Percentiles rank a stretch among this genome's conserved stretches.
Evolutionary conservation across 2,797 vertebrate species (phyloP).

Genomic region (Malurus leucopterus): DNA sequence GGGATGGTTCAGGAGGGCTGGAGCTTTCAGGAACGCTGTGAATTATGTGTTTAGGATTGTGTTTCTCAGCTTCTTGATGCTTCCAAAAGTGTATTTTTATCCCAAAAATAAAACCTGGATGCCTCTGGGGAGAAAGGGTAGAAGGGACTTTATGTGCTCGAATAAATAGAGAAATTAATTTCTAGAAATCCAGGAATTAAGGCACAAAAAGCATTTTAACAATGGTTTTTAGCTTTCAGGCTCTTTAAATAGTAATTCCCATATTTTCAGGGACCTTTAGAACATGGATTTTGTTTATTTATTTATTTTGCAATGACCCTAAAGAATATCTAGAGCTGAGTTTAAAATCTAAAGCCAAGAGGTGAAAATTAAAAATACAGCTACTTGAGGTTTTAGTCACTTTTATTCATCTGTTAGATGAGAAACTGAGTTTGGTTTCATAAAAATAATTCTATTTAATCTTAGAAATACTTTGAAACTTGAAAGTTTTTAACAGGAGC

Average conservation of each 20-base stretch:
- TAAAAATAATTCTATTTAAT: neutral
- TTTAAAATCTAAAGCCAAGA: neutral
- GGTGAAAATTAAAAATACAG: neutral
- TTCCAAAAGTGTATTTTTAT: neutral
- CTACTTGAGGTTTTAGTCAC: neutral
- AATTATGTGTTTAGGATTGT: neutral
- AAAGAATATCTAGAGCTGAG: neutral
- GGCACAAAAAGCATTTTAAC: neutral
- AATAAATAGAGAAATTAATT: neutral
- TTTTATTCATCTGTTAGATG: neutral
- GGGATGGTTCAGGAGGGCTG: neutral
- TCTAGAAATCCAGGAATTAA: neutral
- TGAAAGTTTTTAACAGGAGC: neutral
- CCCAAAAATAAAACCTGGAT: neutral
- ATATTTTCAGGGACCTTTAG: neutral
- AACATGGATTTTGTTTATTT: neutral
- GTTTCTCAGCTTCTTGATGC: neutral
- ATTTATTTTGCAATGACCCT: neutral
- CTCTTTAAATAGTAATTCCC: neutral
- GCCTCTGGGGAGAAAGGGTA: neutral
- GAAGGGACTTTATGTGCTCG: neutral
- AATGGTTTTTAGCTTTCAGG: neutral
- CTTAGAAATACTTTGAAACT: neutral
- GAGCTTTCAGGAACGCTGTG: neutral
- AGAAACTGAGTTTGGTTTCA: neutral